Percentiles rank a stretch among this genome's conserved stretches.
These are phyloP conservation scores for Polyploca ridens DNA, from an alignment of 2,888 invertebrate genomes.

Conservation along the genomic window DNA sequence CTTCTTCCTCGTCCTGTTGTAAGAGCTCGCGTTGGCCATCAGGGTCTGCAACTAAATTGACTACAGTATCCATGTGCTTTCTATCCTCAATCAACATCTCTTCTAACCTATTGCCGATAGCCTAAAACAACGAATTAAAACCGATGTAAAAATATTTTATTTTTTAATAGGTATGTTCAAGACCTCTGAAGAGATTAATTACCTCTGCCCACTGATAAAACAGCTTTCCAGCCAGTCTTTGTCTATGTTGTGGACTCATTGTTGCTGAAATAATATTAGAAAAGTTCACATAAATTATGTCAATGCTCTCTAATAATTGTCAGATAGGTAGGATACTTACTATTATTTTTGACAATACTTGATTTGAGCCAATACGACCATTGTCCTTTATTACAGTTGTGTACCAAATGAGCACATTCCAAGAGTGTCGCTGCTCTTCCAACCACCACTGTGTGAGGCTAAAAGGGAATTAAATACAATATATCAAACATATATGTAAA, in stretches of 20 bases:
- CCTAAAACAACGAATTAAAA: slow-evolving; percentile 56
- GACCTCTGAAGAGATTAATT: slow-evolving; percentile 29
- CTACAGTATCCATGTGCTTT: slow-evolving; percentile 87
- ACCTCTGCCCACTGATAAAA: slow-evolving; percentile 99
- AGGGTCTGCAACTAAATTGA: slow-evolving; percentile 89
- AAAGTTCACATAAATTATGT: neutral
- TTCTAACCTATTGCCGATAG: slow-evolving; percentile 94
- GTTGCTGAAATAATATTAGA: slow-evolving; percentile 55
- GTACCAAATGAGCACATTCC: slow-evolving; percentile 98
- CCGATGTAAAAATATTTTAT: neutral
- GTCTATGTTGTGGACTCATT: slow-evolving; percentile 72
- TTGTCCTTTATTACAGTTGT: slow-evolving; percentile 98
- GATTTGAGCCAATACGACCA: slow-evolving; percentile 99
- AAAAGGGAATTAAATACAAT: slow-evolving; percentile 39
- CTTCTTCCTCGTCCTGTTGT: slow-evolving; percentile 96
- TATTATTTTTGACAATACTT: slow-evolving; percentile 79
- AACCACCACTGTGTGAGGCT: slow-evolving; percentile 97
- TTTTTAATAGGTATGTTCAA: too few relatives aligned
- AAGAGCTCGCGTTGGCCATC: slow-evolving; percentile 91
- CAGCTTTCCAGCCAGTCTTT: slow-evolving; percentile 96
- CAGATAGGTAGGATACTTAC: slow-evolving; percentile 37
- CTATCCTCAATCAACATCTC: slow-evolving; percentile 94
- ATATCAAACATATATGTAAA: too few relatives aligned
- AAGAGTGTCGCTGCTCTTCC: slow-evolving; percentile 95
- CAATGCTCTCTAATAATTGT: slow-evolving; percentile 58